Base-by-base conservation (phyloP, 1,140 invertebrate genomes). In the Bombus turneri region DNA sequence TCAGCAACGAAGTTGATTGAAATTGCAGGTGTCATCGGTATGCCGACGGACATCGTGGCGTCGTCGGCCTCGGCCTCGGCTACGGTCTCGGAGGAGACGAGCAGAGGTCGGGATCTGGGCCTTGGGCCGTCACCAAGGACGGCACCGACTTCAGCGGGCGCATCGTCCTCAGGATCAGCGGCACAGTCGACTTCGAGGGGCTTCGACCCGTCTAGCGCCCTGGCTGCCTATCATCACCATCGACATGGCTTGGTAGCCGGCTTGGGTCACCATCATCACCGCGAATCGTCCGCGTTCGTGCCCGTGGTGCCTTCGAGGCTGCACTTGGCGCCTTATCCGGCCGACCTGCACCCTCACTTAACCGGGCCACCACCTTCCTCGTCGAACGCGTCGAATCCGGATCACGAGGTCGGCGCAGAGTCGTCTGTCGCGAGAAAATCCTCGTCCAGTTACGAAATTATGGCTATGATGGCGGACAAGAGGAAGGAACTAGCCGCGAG, bases 401-500 rank as follows among this genome's bases (percentile, higher is more conserved):
- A 95, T 89, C 96, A 93, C 92, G 96, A 95, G 91, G 96, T 92
- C 90, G 96, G 92, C n/a, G 76, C 93, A 3, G 95, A 95, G 66
- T 81, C 91, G 0, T 88, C 93, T 0, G 87, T 92, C 91, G 74
- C 91, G 69, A 87, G 93, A 87, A 88, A 96, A 86, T 94, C 96
- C 89, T 93, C 96, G 90, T 96, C 97, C 5, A 96, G 96, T 87
- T 98, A 97, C 91, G 97, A 98, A 87, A 96, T 98, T 84, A 97
- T 98, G 96, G 97, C 97, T 37, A 98, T 98, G 96, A 98, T 98
- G 97, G 97, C 97, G 0, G 97, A 98, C 92, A 98, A 98, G 92
- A 95, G 97, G 41, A 98, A 98, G 92, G 97, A 98, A 91, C 94
- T 98, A 78, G 97, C 97, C 0, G 88, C 95, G 76, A 91, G 95